A percentile compares a stretch with the other conserved stretches of the same genome.
Evolutionary conservation across 1,140 invertebrate species (phyloP).

Genomic region (Drosophila mojavensis): DNA sequence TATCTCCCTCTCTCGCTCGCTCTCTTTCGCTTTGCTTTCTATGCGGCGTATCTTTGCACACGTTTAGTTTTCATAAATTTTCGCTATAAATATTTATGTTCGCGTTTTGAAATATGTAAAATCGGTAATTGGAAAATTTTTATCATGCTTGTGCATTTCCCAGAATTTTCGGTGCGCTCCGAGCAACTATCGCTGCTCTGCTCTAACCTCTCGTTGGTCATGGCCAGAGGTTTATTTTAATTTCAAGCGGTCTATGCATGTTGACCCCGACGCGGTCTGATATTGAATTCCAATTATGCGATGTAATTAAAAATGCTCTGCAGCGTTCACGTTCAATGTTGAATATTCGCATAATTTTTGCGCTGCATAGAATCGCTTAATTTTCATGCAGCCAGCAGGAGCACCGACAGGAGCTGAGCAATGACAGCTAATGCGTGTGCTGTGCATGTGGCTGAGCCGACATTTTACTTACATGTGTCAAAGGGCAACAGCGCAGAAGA

Average conservation of each 20-base stretch:
- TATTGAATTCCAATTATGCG: conserved; percentile 78
- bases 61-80: conserved; percentile 82
- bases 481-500: conserved; percentile 44
- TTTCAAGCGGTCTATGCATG: conserved; percentile 34
- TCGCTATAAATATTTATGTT: conserved; percentile 77
- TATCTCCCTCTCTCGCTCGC: too few species aligned
- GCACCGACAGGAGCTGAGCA: neutral
- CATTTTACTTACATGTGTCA: conserved; percentile 56
- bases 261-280: conserved; percentile 40
- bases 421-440: conserved; percentile 20
- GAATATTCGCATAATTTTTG: conserved; percentile 42
- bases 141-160: conserved; percentile 64
- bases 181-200: neutral
- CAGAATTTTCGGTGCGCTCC: conserved; percentile 29
- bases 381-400: neutral
- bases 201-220: neutral
- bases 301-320: conserved; percentile 66
- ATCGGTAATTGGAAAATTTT: conserved; percentile 81
- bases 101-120: conserved; percentile 75
- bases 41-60: conserved; percentile 51
- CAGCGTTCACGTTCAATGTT: conserved; percentile 27
- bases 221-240: conserved; percentile 36
- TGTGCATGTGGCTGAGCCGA: conserved; percentile 33
- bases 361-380: neutral
- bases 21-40: neutral